Percentiles rank a stretch among this genome's conserved stretches.
These are phyloP conservation scores for Setophaga coronata DNA, from an alignment of 2,113 vertebrate species.

Conservation along the genomic window DNA sequence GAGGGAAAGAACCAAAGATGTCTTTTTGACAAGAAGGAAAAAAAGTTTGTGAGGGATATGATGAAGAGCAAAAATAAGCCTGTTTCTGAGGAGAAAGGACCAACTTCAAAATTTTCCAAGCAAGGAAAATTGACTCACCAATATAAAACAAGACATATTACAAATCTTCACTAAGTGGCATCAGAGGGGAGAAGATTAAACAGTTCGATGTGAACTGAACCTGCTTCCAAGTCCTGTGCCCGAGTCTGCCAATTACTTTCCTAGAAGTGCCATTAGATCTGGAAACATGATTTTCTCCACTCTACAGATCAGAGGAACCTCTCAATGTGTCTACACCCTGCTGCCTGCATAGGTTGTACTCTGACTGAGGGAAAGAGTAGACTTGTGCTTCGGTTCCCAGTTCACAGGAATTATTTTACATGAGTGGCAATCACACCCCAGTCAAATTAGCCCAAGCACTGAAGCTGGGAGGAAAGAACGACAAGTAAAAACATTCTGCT, in stretches of 20 bases:
- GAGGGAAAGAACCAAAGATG: neutral
- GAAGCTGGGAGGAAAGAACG: neutral
- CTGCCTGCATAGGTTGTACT: neutral
- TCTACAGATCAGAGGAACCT: neutral
- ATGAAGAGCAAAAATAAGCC: neutral
- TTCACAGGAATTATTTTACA: neutral
- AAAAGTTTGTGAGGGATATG: neutral
- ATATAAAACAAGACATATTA: neutral
- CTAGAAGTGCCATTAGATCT: neutral
- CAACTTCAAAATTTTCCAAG: neutral
- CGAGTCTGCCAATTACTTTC: neutral
- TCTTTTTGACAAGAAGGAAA: neutral
- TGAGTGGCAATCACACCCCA: fast-evolving
- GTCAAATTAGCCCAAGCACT: neutral
- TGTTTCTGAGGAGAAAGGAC: neutral
- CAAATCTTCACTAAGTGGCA: neutral
- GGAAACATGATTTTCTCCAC: neutral
- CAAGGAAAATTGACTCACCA: neutral
- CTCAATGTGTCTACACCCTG: fast-evolving
- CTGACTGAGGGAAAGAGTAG: neutral
- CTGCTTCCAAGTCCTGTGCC: neutral
- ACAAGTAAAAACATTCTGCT: neutral
- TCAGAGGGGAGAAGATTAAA: neutral
- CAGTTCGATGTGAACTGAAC: neutral
- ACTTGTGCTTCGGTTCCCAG: neutral